Percentiles rank a stretch among this genome's conserved stretches.
Evolutionary conservation across 2,113 vertebrate genomes (phyloP).

Genomic region (Myrmecobius fasciatus): DNA sequence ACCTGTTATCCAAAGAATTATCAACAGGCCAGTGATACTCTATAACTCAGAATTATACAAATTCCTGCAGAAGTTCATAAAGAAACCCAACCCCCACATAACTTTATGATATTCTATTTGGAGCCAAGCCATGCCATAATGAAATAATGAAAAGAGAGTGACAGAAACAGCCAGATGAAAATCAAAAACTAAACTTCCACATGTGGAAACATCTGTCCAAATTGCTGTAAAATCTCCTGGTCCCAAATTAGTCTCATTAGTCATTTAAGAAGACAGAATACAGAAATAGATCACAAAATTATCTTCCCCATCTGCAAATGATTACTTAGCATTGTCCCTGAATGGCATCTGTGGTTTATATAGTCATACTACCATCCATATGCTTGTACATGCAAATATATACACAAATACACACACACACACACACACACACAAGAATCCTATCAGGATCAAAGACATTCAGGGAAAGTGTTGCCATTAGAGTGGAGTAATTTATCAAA

Average conservation of each 20-base stretch:
- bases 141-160: neutral
- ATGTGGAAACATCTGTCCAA: neutral
- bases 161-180: neutral
- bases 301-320: neutral
- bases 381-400: neutral
- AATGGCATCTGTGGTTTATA: neutral
- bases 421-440: neutral
- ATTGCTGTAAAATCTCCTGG: neutral
- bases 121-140: neutral
- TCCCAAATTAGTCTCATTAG: neutral
- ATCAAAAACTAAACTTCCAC: neutral
- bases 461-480: neutral
- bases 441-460: neutral
- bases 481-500: neutral
- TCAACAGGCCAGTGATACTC: neutral
- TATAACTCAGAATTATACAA: neutral
- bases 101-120: neutral
- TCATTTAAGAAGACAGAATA: neutral
- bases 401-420: neutral
- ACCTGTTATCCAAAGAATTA: neutral
- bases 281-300: neutral
- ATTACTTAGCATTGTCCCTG: neutral
- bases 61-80: neutral
- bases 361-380: neutral
- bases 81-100: neutral